These are phyloP conservation scores for Zaprionus lineosus DNA, from an alignment of 2,888 invertebrate genomes.

Conservation along the genomic window DNA sequence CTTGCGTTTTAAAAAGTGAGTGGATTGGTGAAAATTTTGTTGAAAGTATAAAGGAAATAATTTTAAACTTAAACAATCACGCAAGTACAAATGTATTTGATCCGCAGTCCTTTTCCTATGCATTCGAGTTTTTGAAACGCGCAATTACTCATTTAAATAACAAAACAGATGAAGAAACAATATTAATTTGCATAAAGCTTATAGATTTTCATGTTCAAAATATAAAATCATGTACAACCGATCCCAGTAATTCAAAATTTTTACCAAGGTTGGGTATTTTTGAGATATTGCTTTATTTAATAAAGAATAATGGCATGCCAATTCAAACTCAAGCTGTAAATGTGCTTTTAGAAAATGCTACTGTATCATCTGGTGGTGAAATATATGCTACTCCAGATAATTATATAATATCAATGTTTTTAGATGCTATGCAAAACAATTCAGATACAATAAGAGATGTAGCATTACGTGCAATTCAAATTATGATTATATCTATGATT, in stretches of 20 bases:
- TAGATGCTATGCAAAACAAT: constrained; percentile 90
- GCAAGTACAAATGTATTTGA: constrained; percentile 67
- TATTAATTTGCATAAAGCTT: constrained; percentile 86
- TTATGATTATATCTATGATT: constrained; percentile 86
- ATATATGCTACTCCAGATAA: constrained; percentile 86
- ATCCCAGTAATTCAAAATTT: constrained; percentile 87
- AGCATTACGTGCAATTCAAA: constrained; percentile 88
- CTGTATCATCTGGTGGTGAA: constrained; percentile 87
- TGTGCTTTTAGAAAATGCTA: constrained; percentile 91
- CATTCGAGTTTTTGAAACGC: constrained; percentile 89
- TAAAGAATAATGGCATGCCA: constrained; percentile 89
- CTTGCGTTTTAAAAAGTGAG: constrained; percentile 89
- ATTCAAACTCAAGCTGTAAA: constrained; percentile 90
- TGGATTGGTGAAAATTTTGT: constrained; percentile 90
- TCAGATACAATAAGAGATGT: constrained; percentile 90
- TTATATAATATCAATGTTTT: constrained; percentile 89
- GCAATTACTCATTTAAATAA: constrained; percentile 84
- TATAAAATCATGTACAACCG: constrained; percentile 79
- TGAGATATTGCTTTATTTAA: constrained; percentile 89
- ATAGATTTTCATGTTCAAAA: constrained; percentile 89
- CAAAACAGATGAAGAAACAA: constrained; percentile 84
- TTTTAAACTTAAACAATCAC: constrained; percentile 84
- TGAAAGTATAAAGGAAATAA: constrained; percentile 86
- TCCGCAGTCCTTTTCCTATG: constrained; percentile 91
- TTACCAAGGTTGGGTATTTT: constrained; percentile 93